A percentile compares a stretch with the other conserved stretches of the same genome.
These are phyloP conservation scores for Cheiracanthium punctorium DNA, from an alignment of 2,888 invertebrate genomes.

Conservation along the genomic window DNA sequence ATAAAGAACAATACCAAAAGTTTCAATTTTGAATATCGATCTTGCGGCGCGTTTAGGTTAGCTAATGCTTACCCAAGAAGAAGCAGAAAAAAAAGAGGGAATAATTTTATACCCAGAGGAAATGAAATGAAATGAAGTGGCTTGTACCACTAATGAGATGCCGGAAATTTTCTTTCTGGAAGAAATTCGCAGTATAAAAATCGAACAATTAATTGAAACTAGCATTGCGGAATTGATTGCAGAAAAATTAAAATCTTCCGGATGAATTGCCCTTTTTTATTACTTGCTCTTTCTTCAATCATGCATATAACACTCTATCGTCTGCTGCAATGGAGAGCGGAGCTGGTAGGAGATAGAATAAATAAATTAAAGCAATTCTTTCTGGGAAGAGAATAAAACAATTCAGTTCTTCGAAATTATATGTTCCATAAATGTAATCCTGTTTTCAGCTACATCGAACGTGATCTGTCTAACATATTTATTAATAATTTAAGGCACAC, in stretches of 20 bases:
- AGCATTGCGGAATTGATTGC: constrained; percentile 47
- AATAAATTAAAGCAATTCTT: no score
- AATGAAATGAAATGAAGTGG: constrained; percentile 67
- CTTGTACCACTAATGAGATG: constrained; percentile 57
- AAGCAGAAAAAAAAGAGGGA: constrained; percentile 16
- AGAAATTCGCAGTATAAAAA: constrained; percentile 41
- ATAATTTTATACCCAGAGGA: constrained; percentile 28
- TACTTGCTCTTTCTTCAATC: no score
- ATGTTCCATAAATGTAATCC: constrained; percentile 30
- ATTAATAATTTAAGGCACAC: no score
- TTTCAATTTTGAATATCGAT: constrained; percentile 58
- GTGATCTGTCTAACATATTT: not conserved
- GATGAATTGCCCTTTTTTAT: no score
- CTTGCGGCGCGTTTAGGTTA: constrained; percentile 35
- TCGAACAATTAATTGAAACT: constrained; percentile 63
- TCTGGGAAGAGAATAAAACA: constrained; percentile 15
- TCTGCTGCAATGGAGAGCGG: no score
- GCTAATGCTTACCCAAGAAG: constrained; percentile 49
- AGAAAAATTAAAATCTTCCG: constrained; percentile 43
- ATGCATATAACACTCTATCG: no score
- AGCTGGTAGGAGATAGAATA: no score
- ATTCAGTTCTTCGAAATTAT: constrained; percentile 1
- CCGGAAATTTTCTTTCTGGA: constrained; percentile 33
- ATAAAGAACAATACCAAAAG: no score
- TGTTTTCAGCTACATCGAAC: constrained; percentile 17